These are phyloP conservation scores for Crypturellus tataupa DNA, from an alignment of 2,797 vertebrate species.

Conservation along the genomic window DNA sequence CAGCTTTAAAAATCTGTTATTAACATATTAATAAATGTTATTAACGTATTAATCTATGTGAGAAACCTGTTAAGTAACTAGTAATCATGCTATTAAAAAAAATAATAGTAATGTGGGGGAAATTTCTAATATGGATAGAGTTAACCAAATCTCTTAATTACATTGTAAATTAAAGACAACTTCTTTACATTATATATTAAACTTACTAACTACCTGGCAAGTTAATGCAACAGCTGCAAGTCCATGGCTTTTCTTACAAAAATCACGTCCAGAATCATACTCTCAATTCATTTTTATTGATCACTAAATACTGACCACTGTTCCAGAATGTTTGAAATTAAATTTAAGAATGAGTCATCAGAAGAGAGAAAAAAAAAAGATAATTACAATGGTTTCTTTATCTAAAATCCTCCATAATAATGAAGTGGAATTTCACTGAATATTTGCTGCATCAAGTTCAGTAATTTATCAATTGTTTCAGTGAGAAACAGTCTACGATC, in stretches of 20 bases:
- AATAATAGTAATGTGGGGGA: background rate
- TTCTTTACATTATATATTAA: slow-evolving; percentile 2
- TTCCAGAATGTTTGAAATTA: background rate
- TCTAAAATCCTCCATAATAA: background rate
- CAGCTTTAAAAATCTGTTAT: slow-evolving; percentile 8
- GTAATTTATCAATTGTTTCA: background rate
- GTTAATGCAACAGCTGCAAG: background rate
- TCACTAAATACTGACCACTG: background rate
- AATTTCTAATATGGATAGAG: background rate
- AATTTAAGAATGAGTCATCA: background rate
- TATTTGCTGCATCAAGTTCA: background rate
- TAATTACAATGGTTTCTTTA: background rate
- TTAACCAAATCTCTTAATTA: background rate
- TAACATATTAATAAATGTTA: background rate
- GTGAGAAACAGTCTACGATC: background rate
- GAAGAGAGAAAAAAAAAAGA: background rate
- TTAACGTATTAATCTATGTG: background rate
- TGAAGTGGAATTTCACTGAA: background rate
- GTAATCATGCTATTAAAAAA: background rate
- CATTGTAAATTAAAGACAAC: slow-evolving; percentile 14
- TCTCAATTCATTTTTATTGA: background rate
- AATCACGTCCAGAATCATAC: background rate
- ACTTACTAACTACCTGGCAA: background rate
- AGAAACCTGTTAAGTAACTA: background rate
- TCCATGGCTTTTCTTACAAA: slow-evolving; percentile 1